Conservation (phyloP, 1,140 invertebrate species). For the Nylanderia fulva region DNA sequence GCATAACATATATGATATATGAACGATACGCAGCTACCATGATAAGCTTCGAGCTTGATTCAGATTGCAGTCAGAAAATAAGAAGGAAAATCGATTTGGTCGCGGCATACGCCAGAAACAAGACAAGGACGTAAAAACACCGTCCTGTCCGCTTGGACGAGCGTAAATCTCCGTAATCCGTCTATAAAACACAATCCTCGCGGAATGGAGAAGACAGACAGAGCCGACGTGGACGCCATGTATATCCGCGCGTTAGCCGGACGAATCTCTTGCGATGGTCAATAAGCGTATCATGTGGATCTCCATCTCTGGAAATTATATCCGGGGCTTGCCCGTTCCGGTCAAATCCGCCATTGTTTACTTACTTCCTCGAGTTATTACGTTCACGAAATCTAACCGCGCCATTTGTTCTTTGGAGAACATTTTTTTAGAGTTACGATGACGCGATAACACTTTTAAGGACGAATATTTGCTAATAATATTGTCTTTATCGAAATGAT, state of each 20-base stretch:
- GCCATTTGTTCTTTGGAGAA: not conserved
- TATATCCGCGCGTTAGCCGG: conserved; percentile 53
- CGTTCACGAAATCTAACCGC: not conserved
- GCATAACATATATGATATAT: conserved; percentile 11
- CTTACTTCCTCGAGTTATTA: conserved; percentile 53
- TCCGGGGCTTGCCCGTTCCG: conserved; percentile 50
- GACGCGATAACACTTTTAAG: not conserved
- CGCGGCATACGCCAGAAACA: conserved; percentile 37
- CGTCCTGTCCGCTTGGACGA: conserved; percentile 72
- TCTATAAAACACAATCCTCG: conserved; percentile 79
- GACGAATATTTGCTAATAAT: conserved; percentile 1
- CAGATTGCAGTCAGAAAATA: conserved; percentile 48
- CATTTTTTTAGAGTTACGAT: conserved; percentile 23
- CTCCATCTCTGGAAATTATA: conserved; percentile 68
- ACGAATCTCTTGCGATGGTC: conserved; percentile 55
- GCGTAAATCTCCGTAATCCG: conserved; percentile 77
- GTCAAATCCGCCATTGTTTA: conserved; percentile 49
- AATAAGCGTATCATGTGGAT: conserved; percentile 62
- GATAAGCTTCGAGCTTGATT: conserved; percentile 38
- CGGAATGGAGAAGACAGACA: conserved; percentile 52
- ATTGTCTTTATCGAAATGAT: not conserved
- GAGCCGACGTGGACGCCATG: conserved; percentile 36
- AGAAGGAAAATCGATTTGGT: conserved; percentile 60
- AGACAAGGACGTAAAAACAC: conserved; percentile 70
- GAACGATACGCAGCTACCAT: conserved; percentile 10